phyloP scores from a whole-genome alignment of 1,140 invertebrate species.

The Drosophila tropicalis region DNA sequence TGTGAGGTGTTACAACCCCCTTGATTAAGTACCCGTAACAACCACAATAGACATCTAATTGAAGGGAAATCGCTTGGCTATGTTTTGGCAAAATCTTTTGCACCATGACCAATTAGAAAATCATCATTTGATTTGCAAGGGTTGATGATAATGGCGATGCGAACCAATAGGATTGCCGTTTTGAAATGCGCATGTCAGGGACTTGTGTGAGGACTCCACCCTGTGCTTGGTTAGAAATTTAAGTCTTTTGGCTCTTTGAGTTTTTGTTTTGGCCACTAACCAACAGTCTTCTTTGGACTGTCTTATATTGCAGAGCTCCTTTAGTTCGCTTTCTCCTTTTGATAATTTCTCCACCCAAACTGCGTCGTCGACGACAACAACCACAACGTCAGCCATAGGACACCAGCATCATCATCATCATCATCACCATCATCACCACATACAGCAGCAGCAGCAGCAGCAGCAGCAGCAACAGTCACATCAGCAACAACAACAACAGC shows the following conservation, averaged over 20 bases:
- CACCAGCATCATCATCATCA: constrained; percentile 52
- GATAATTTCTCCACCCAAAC: constrained; percentile 79
- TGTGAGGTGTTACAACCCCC: constrained; percentile 28
- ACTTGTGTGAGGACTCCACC: constrained; percentile 49
- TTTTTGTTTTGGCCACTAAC: constrained; percentile 32
- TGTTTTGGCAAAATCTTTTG: constrained; percentile 43
- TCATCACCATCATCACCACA: constrained; percentile 46
- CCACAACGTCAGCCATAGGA: constrained; percentile 46
- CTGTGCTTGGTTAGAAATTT: constrained; percentile 3
- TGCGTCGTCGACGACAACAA: constrained; percentile 60
- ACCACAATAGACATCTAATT: constrained; percentile 64
- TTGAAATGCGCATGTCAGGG: constrained; percentile 59
- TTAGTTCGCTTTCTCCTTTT: constrained; percentile 82
- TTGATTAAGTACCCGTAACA: constrained; percentile 9
- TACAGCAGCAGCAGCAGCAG: constrained; percentile 35
- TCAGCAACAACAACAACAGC: constrained; percentile 50
- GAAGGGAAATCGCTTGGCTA: constrained; percentile 10
- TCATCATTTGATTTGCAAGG: constrained; percentile 31
- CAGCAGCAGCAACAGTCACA: constrained; percentile 56
- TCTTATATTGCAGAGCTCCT: constrained; percentile 79
- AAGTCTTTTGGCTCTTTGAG: background rate
- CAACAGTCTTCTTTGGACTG: constrained; percentile 49
- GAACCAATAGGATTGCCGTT: constrained; percentile 47
- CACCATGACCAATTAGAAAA: constrained; percentile 67
- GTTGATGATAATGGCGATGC: constrained; percentile 30